Percentiles rank a stretch among this genome's conserved stretches.
phyloP scores from a whole-genome alignment of 2,113 vertebrate species.

The Talpa occidentalis region DNA sequence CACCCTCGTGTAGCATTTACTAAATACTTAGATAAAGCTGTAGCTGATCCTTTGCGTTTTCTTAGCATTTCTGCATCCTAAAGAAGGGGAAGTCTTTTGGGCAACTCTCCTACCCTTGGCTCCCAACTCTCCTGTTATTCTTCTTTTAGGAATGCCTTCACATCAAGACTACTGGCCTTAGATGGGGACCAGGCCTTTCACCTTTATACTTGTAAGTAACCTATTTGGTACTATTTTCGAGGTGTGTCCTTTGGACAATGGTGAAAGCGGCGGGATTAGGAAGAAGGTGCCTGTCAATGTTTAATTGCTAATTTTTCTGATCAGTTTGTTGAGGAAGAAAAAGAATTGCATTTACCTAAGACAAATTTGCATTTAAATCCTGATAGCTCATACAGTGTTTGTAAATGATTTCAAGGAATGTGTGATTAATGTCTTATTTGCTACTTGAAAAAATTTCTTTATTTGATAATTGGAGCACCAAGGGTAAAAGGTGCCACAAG shows the following conservation, averaged over 20 bases:
- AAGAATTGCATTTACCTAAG: slow-evolving; percentile 52
- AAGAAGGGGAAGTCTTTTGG: slow-evolving; percentile 73
- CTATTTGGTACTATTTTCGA: slow-evolving; percentile 78
- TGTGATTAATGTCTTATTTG: slow-evolving; percentile 66
- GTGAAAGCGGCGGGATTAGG: slow-evolving; percentile 54
- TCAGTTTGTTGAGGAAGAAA: slow-evolving; percentile 33
- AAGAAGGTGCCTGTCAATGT: slow-evolving; percentile 38
- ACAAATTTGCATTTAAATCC: slow-evolving; percentile 50
- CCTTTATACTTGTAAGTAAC: slow-evolving; percentile 22
- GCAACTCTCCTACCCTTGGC: slow-evolving; percentile 79
- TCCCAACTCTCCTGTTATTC: slow-evolving; percentile 60
- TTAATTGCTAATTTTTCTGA: slow-evolving; percentile 56
- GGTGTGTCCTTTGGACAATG: slow-evolving; percentile 73
- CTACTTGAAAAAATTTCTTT: slow-evolving; percentile 57
- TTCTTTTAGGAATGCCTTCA: slow-evolving; percentile 59
- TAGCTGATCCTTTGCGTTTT: slow-evolving; percentile 63
- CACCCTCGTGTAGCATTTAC: slow-evolving; percentile 69
- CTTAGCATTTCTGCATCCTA: slow-evolving; percentile 63
- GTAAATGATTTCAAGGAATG: slow-evolving; percentile 68
- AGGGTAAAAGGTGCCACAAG: slow-evolving; percentile 66
- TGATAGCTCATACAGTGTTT: slow-evolving; percentile 59
- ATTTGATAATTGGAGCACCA: slow-evolving; percentile 55
- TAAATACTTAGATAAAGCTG: slow-evolving; percentile 69
- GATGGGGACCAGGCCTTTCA: slow-evolving; percentile 60
- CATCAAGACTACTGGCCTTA: slow-evolving; percentile 65